Conservation (phyloP, 2,797 vertebrate species). For the Microchirus variegatus region DNA sequence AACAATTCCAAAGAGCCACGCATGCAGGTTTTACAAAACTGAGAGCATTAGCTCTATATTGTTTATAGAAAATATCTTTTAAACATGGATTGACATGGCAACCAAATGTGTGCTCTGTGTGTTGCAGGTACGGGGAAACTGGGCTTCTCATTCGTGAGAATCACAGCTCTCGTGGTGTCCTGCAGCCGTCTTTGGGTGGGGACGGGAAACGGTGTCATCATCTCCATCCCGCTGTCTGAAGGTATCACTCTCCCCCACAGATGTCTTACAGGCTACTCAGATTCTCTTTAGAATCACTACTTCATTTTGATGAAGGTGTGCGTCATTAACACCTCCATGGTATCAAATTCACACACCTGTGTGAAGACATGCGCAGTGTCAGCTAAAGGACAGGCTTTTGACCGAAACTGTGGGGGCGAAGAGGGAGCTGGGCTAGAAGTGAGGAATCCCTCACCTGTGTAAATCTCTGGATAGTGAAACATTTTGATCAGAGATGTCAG, state of each 20-base stretch:
- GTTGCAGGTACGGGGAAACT: conserved; percentile 92
- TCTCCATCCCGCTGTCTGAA: conserved; percentile 97
- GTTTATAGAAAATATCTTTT: background rate
- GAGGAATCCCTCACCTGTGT: too few relatives aligned
- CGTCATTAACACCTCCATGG: too few relatives aligned
- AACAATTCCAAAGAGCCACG: too few relatives aligned
- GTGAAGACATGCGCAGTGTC: too few relatives aligned
- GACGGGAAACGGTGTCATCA: conserved; percentile 96
- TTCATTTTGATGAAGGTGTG: background rate
- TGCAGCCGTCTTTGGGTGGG: conserved; percentile 97
- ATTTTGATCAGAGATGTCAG: too few relatives aligned
- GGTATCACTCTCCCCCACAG: conserved; percentile 70
- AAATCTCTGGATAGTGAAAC: too few relatives aligned
- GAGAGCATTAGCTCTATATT: too few relatives aligned
- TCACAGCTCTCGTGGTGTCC: conserved; percentile 94
- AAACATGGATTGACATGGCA: background rate
- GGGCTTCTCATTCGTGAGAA: conserved; percentile 97
- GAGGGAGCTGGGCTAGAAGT: too few relatives aligned
- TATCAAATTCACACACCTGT: too few relatives aligned
- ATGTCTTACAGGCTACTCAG: background rate
- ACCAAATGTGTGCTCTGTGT: background rate
- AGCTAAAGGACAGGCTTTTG: too few relatives aligned
- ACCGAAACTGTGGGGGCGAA: too few relatives aligned
- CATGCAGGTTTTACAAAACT: too few relatives aligned
- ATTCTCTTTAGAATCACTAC: background rate